Percentiles rank a stretch among this genome's conserved stretches.
phyloP scores from a whole-genome alignment of 2,113 vertebrate genomes.

The Odobenus rosmarus region DNA sequence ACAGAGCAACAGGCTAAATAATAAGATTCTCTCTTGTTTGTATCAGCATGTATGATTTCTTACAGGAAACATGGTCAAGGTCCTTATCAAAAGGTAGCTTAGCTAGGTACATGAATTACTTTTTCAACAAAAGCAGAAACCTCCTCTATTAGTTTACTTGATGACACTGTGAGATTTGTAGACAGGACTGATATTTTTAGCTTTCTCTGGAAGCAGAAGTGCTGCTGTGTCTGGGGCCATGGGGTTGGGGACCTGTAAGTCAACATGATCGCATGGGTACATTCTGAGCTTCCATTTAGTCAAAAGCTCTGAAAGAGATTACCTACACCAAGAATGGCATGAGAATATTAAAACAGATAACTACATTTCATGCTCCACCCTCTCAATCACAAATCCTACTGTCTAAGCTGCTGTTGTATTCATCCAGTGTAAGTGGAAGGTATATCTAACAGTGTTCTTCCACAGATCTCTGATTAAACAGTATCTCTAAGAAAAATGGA shows the following conservation, averaged over 20 bases:
- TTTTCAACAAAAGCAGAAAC: not conserved
- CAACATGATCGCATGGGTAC: not conserved
- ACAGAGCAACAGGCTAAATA: not conserved
- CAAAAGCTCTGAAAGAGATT: not conserved
- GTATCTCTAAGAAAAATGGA: not conserved
- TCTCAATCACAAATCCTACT: not conserved
- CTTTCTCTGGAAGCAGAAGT: not conserved
- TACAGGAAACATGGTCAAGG: not conserved
- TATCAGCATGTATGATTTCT: not conserved
- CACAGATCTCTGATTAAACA: not conserved
- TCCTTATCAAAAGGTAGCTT: not conserved
- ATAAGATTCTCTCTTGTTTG: not conserved
- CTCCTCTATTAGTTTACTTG: not conserved
- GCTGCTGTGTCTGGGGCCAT: not conserved
- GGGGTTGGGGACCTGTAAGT: not conserved
- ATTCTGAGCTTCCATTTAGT: not conserved
- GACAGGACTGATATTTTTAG: not conserved
- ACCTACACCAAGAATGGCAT: not conserved
- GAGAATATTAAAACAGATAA: conserved; percentile 22
- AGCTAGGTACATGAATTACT: not conserved
- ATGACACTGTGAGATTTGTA: not conserved
- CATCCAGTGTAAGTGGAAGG: not conserved
- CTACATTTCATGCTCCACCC: not conserved
- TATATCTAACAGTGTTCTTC: not conserved
- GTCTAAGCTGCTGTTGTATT: not conserved